A percentile compares a stretch with the other conserved stretches of the same genome.
Conservation (phyloP, 2,113 vertebrate species). For the Pogona vitticeps region DNA sequence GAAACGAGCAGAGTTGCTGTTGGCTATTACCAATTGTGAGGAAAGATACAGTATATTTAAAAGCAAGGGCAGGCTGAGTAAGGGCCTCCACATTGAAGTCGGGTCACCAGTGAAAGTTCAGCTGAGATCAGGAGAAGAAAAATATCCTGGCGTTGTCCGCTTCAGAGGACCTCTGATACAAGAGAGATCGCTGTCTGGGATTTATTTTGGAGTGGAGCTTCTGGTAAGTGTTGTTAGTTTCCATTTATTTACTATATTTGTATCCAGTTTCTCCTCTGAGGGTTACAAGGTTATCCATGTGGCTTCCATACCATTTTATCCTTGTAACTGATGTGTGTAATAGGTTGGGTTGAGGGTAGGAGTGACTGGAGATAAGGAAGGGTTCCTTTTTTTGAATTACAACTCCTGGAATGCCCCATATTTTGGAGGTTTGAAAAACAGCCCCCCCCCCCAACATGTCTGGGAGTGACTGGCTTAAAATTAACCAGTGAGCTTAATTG, state of each 20-base stretch:
- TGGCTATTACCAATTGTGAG: slow-evolving; percentile 96
- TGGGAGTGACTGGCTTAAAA: no score
- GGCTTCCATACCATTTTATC: background rate
- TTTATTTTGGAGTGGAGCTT: slow-evolving; percentile 97
- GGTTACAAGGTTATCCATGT: background rate
- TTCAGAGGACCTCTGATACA: slow-evolving; percentile 93
- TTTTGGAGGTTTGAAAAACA: no score
- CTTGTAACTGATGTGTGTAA: background rate
- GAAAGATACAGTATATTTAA: slow-evolving; percentile 90
- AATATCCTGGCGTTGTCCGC: slow-evolving; percentile 92
- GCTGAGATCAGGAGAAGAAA: slow-evolving; percentile 90
- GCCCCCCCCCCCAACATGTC: no score
- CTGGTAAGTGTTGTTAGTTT: slow-evolving; percentile 86
- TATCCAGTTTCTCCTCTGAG: background rate
- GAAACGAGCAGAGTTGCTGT: slow-evolving; percentile 91
- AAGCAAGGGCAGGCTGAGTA: slow-evolving; percentile 84
- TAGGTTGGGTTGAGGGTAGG: background rate
- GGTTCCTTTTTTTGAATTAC: no score
- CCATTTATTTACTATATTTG: background rate
- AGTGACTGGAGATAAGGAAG: no score
- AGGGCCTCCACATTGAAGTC: slow-evolving; percentile 89
- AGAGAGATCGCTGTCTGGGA: slow-evolving; percentile 89
- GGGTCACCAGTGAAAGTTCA: slow-evolving; percentile 93
- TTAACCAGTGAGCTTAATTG: background rate
- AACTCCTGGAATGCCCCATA: no score